Base-by-base conservation (phyloP, 1,140 invertebrate genomes). In the Hestina assimilis region DNA sequence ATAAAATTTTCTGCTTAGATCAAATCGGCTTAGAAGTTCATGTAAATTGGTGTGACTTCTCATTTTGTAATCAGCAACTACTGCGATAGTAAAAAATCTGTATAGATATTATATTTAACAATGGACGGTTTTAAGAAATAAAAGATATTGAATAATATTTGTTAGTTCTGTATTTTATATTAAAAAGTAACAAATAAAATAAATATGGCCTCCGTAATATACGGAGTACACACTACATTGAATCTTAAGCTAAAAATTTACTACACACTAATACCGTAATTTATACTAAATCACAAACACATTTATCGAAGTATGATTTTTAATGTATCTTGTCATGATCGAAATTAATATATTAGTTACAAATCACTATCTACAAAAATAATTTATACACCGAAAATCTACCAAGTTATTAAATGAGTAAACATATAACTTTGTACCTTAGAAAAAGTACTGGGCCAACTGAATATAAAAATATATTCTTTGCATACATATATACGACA, bases 141-240 rank as follows among this genome's bases (percentile, higher is more conserved):
- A 19, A 9, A 17, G n/a, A 6, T 42, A 12, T 42, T 21, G 8
- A 46, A 29, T 19, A n/a, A 20, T 17, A 29, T 46, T 20, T 31
- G 26, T 31, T 31, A 31, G 24, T 46, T 46, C 11, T 47, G n/a
- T 48, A 48, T 48, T 21, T 48, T 33, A 28, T 53, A 46, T 46
- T 47, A 53, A n/a, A 56, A 56, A 47, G 21, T 48, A 56, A 48
- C 72, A 75, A 72, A 69, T 72, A 63, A 59, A 77, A 83, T 83
- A 82, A 81, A 82, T 79, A 79, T 71, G 63, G 62, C 61, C 63
- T 75, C 73, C 81, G 71, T 83, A 83, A 84, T 87, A 84, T 82
- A 87, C 76, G 81, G 63, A 83, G 59, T 66, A n/a, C 63, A 67
- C 41, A 57, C 61, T 50, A 62, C 48, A 60, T 2, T 38, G 6